Evolutionary conservation across 2,113 vertebrate genomes (phyloP), one percentile per base, ranked within the genome.

Genomic region (Oncorhynchus mykiss): DNA sequence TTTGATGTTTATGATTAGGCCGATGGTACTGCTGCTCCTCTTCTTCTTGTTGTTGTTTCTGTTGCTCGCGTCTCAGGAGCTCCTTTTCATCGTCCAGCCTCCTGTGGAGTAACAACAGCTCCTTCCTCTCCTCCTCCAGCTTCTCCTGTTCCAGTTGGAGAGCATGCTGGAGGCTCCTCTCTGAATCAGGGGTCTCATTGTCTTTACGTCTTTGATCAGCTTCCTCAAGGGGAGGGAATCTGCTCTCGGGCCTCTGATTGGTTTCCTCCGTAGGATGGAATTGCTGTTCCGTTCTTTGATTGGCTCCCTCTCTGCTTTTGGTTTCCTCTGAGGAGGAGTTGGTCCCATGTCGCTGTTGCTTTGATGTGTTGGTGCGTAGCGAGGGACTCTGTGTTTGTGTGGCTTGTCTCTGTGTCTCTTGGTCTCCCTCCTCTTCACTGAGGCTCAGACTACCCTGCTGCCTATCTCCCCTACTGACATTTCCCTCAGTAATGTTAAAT

Each of bases 71-170:
- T 67, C 84, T 89, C 68, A 91, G 69, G 1, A 85, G 67, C 76
- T 91, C 88, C 83, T 93, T 93, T 81, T 94, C 91, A 75, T 93
- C 85, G 57, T 93, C 91, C 59, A 93, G 74, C 78, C 82, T 90
- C 79, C 82, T 90, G 80, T 93, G 92, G 1, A 91, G 88, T 67
- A 89, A 85, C 0, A 91, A 79, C 31, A 91, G 87, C 75, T 93
- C 92, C 25, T 84, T 88, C 67, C 75, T 85, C 80, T 93, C 89
- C 76, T 90, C 86, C 76, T 91, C 88, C 60, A 88, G 65, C 71
- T 74, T 85, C 64, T 84, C 80, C 80, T 88, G 78, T 62, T 88
- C 89, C 7, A 67, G 73, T 76, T 82, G 81, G 45, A 72, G 64
- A 7, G 20, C n/a, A 20, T 22, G 62, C 6, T 48, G 11, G 20